A percentile compares a stretch with the other conserved stretches of the same genome.
These are phyloP conservation scores for Aplodontia rufa DNA, from an alignment of 2,113 vertebrate genomes.

Conservation along the genomic window DNA sequence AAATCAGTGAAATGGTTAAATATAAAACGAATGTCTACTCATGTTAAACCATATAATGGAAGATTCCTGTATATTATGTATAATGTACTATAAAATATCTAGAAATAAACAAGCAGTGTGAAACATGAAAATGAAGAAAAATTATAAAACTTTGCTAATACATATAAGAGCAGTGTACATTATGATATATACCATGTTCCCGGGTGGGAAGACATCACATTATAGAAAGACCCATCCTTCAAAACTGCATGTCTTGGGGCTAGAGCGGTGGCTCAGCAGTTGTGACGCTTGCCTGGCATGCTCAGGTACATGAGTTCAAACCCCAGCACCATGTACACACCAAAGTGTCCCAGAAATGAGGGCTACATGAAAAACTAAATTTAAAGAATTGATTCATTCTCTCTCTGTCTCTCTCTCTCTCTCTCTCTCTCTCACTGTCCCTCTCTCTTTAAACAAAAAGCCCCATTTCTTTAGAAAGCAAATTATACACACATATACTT, in stretches of 20 bases:
- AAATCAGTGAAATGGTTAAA: neutral
- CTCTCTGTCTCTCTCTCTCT: no score
- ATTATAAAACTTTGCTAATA: neutral
- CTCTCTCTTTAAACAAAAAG: no score
- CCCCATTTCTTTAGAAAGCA: neutral
- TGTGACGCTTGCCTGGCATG: no score
- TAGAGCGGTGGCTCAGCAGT: no score
- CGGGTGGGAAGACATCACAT: neutral
- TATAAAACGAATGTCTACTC: neutral
- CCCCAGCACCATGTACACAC: no score
- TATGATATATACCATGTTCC: neutral
- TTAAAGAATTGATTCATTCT: no score
- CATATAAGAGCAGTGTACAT: neutral
- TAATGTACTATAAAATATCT: neutral
- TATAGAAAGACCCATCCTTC: neutral
- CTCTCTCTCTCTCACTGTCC: no score
- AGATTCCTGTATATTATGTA: neutral
- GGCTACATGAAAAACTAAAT: no score
- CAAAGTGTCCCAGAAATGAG: no score
- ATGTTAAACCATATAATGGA: neutral
- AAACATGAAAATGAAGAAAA: slow-evolving; percentile 19
- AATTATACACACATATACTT: neutral
- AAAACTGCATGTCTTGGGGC: neutral
- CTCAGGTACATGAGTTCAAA: no score
- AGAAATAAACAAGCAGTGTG: neutral